phyloP scores from a whole-genome alignment of 53 echinoderm and acorn worm species.

The Zoroaster sp. region DNA sequence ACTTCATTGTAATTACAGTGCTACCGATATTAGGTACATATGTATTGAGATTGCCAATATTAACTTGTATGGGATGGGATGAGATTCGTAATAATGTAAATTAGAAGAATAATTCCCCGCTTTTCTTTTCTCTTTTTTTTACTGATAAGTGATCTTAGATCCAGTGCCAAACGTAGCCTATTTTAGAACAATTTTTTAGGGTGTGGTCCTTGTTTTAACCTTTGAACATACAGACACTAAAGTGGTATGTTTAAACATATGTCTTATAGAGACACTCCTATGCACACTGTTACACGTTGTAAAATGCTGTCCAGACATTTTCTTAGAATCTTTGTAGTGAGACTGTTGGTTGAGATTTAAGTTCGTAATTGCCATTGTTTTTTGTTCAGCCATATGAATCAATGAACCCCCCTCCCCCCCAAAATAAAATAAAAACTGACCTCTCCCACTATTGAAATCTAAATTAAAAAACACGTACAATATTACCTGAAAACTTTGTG shows the following conservation, averaged over 20 bases:
- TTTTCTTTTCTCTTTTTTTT: background rate
- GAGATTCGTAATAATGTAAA: background rate
- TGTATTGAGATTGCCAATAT: constrained; percentile 1
- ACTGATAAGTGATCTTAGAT: background rate
- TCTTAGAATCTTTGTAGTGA: too few relatives aligned
- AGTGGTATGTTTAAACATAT: background rate
- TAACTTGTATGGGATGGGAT: background rate
- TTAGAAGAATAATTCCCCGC: background rate
- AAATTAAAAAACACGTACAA: too few relatives aligned
- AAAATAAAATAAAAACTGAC: too few relatives aligned
- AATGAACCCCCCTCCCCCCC: too few relatives aligned
- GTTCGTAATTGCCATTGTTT: too few relatives aligned
- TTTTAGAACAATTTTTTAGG: background rate
- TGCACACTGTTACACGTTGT: constrained; percentile 19
- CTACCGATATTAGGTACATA: background rate
- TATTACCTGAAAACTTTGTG: too few relatives aligned
- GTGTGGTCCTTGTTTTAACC: background rate
- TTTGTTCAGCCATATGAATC: too few relatives aligned
- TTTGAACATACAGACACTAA: background rate
- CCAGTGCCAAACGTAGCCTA: constrained; percentile 37
- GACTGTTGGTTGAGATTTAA: too few relatives aligned
- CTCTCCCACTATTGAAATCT: too few relatives aligned
- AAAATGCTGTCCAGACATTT: background rate
- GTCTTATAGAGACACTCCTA: background rate
- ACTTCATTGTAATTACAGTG: constrained; percentile 6